Conservation (phyloP, 1,140 invertebrate genomes). For the Parapsyche elsis region DNA sequence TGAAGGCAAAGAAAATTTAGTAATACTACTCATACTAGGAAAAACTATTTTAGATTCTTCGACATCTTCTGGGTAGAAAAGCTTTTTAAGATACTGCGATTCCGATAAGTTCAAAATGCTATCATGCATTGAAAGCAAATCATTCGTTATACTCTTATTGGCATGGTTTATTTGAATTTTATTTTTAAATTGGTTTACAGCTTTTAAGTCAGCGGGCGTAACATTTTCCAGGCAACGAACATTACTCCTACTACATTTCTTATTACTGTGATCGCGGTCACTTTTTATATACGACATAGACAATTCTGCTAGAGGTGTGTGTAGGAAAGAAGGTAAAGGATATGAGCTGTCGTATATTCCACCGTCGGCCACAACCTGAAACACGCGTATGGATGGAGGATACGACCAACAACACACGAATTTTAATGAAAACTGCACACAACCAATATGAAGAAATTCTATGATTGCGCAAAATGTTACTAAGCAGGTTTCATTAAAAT, state of each 20-base stretch:
- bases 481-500: slow-evolving; percentile 31
- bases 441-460: not conserved
- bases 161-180: not conserved
- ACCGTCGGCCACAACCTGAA: slow-evolving; percentile 70
- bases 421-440: slow-evolving; percentile 21
- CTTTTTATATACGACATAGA: slow-evolving; percentile 8
- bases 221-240: not conserved
- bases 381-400: slow-evolving; percentile 63
- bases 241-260: not conserved
- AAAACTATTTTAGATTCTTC: slow-evolving; percentile 59
- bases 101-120: slow-evolving; percentile 8
- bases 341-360: slow-evolving; percentile 68
- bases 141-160: not conserved
- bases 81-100: slow-evolving; percentile 40
- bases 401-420: slow-evolving; percentile 5
- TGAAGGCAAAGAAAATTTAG: slow-evolving; percentile 39
- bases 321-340: slow-evolving; percentile 63
- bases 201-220: not conserved
- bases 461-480: slow-evolving; percentile 1
- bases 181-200: not conserved
- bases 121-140: not conserved
- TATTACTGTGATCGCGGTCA: not conserved
- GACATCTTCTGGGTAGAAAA: slow-evolving; percentile 43
- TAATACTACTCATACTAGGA: slow-evolving; percentile 57
- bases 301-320: not conserved